Evolutionary conservation across 2,888 invertebrate species (phyloP).

Genomic region (Eupithecia subfuscata): DNA sequence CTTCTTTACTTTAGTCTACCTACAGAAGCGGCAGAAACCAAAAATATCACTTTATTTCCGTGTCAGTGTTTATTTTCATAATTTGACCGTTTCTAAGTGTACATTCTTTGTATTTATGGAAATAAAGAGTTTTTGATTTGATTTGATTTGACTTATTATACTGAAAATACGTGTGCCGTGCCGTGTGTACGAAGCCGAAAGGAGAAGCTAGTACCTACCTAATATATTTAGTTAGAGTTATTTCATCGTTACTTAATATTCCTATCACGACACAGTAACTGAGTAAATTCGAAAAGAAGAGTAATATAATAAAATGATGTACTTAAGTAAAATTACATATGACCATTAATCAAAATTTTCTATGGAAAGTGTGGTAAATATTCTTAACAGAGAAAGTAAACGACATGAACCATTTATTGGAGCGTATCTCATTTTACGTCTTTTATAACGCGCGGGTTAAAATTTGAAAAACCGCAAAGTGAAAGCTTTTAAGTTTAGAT

Average conservation of each 20-base stretch:
- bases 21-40: too few species aligned
- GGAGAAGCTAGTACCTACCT: too few species aligned
- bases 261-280: not conserved
- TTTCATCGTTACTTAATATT: not conserved
- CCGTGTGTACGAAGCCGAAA: too few species aligned
- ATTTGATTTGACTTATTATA: too few species aligned
- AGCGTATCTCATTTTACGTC: slow-evolving; percentile 65
- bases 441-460: slow-evolving; percentile 63
- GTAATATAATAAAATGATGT: slow-evolving; percentile 23
- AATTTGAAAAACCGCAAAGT: slow-evolving; percentile 67
- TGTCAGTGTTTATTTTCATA: too few species aligned
- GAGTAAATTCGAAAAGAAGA: not conserved
- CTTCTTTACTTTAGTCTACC: too few species aligned
- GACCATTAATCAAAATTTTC: slow-evolving; percentile 32
- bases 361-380: slow-evolving; percentile 51
- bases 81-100: too few species aligned
- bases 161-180: too few species aligned
- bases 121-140: too few species aligned
- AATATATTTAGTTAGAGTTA: not conserved
- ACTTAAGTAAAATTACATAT: slow-evolving; percentile 25
- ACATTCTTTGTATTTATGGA: too few species aligned
- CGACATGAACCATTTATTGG: slow-evolving; percentile 57
- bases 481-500: slow-evolving; percentile 56
- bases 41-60: too few species aligned
- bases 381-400: slow-evolving; percentile 43